Base-by-base conservation (phyloP, 2,888 invertebrate genomes). In the Tethea ocularis region DNA sequence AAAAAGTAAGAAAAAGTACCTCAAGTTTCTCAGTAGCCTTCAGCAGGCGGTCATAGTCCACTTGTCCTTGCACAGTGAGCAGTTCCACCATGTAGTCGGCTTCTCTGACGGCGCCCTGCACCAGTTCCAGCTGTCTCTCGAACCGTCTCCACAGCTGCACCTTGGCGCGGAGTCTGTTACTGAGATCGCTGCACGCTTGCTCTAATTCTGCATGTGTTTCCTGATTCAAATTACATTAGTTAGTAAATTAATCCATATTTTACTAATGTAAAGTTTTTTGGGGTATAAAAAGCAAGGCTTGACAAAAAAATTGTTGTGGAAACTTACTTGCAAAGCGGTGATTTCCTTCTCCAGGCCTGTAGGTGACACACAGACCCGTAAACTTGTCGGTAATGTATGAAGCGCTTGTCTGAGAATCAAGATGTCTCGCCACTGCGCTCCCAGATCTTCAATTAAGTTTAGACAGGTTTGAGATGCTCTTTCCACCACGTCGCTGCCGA, bases 81-180 rank as follows among this genome's bases (percentile, higher is more conserved):
- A 97, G 89, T 69, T 97, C 97, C 92, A 97, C 96, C 97, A 97
- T 97, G 75, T 97, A 97, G 82, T 97, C 97, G 0, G 97, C 96
- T 74, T 97, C 97, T 59, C 97, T 95, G 0, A 97, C 97, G 0
- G 96, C 97, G 57, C 96, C 96, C 65, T 97, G 96, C 13, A 97
- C 97, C 81, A 95, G 78, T 72, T 97, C 97, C 69, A 97, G 84
- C 72, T 97, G 96, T 2, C 94, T 91, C 78, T 97, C 97, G 81
- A 96, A 97, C 24, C 96, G 91, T 59, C 95, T 93, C 97, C 97
- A 97, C 24, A 97, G 87, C 2, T 94, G 94, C 46, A 96, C 86
- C 8, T 96, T 94, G 58, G 94, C 94, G 38, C 95, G 94, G 26
- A 97, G 89, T 2, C 96, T 87, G 0, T 93, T 94, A 75, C 96